Percentiles rank a stretch among this genome's conserved stretches.
Conservation (phyloP, 2,113 vertebrate species). For the Patagioenas fasciata region DNA sequence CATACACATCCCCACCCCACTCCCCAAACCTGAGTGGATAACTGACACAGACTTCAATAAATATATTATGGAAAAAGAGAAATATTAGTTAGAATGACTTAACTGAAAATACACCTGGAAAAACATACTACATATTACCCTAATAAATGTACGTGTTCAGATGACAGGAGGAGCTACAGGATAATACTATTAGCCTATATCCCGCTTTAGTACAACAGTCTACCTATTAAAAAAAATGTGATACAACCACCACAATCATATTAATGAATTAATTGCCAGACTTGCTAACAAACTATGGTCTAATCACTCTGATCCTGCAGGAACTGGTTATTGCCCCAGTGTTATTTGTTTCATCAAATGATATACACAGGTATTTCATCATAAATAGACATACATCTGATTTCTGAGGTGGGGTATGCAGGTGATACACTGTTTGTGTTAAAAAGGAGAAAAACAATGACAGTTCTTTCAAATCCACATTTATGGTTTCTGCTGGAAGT, state of each 20-base stretch:
- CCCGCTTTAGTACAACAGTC: neutral
- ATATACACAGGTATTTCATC: neutral
- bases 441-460: neutral
- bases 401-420: neutral
- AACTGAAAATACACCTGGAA: neutral
- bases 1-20: fast-evolving
- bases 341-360: neutral
- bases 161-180: neutral
- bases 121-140: neutral
- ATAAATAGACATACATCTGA: neutral
- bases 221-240: neutral
- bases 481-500: neutral
- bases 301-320: neutral
- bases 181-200: neutral
- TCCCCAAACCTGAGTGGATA: neutral
- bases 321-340: neutral
- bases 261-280: neutral
- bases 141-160: neutral
- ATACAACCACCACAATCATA: neutral
- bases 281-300: neutral
- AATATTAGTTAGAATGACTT: neutral
- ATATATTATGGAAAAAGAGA: neutral
- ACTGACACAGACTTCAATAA: neutral
- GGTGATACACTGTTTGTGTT: neutral
- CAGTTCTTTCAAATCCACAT: neutral